A percentile compares a stretch with the other conserved stretches of the same genome.
Evolutionary conservation across 2,797 vertebrate species (phyloP).

Genomic region (Zenarchopterus dispar): DNA sequence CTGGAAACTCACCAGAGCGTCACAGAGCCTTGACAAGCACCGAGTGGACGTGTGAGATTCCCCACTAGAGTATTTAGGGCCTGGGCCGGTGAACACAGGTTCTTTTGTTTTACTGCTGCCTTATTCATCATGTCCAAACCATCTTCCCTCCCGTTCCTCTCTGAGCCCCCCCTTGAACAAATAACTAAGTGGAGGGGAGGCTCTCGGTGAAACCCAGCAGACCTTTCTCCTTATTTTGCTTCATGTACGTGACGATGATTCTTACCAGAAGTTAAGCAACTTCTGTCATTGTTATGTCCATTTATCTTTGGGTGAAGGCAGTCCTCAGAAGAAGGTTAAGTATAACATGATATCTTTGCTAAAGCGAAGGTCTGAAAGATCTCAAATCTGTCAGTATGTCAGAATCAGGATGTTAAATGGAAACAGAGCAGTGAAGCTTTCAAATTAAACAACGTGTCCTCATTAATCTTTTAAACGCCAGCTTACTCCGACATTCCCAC

Average conservation of each 20-base stretch:
- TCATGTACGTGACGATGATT: not conserved
- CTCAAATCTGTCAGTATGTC: constrained; percentile 1
- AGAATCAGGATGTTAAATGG: constrained; percentile 16
- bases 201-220: constrained; percentile 7
- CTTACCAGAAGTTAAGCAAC: constrained; percentile 7
- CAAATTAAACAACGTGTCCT: constrained; percentile 19
- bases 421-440: constrained; percentile 7
- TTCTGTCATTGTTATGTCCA: not conserved
- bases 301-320: too few species aligned
- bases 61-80: constrained; percentile 49
- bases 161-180: constrained; percentile 56
- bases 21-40: constrained; percentile 45
- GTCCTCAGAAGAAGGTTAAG: not conserved
- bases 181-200: constrained; percentile 55
- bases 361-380: not conserved
- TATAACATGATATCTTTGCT: not conserved
- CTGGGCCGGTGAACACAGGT: constrained; percentile 70
- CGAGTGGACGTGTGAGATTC: constrained; percentile 56
- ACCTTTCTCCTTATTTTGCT: constrained; percentile 3
- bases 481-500: constrained; percentile 32
- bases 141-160: constrained; percentile 38
- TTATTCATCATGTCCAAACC: constrained; percentile 52
- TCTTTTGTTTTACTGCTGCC: constrained; percentile 71
- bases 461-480: constrained; percentile 46
- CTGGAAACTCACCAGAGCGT: constrained; percentile 46